These are phyloP conservation scores for Anthopleura xanthogrammica DNA, from an alignment of 92 coral and sea anemone genomes.

Conservation along the genomic window DNA sequence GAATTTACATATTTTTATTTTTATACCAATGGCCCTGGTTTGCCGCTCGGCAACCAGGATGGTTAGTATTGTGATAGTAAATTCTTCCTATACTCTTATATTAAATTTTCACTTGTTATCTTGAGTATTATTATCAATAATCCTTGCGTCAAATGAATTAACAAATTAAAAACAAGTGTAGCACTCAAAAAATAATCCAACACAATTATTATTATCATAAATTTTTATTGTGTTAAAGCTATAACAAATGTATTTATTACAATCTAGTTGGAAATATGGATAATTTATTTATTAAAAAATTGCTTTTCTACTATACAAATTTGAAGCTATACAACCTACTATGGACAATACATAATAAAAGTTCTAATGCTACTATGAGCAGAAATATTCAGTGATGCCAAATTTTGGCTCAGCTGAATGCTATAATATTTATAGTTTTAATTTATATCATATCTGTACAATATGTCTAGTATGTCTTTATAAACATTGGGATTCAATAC, in stretches of 20 bases:
- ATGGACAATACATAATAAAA: slow-evolving; percentile 9
- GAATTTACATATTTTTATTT: background rate
- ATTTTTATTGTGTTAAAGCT: slow-evolving; percentile 9
- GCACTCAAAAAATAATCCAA: too few species aligned
- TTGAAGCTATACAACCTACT: background rate
- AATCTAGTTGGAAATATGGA: slow-evolving; percentile 22
- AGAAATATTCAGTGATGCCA: slow-evolving; percentile 14
- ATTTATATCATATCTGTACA: slow-evolving; percentile 17
- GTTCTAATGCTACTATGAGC: slow-evolving; percentile 2
- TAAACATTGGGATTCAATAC: background rate
- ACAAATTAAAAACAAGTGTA: background rate
- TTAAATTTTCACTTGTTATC: background rate
- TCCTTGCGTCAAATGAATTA: background rate
- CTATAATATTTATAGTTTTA: background rate
- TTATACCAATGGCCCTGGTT: background rate
- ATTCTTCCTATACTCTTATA: background rate
- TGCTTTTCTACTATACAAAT: slow-evolving; percentile 18
- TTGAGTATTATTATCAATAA: background rate
- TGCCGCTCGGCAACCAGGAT: background rate
- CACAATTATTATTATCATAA: background rate
- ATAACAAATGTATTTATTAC: background rate
- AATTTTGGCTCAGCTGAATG: slow-evolving; percentile 11
- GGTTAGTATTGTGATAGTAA: background rate
- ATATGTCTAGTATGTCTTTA: background rate
- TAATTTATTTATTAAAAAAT: slow-evolving; percentile 19